Conservation (phyloP, 2,888 invertebrate genomes). For the Mylabris sibirica region DNA sequence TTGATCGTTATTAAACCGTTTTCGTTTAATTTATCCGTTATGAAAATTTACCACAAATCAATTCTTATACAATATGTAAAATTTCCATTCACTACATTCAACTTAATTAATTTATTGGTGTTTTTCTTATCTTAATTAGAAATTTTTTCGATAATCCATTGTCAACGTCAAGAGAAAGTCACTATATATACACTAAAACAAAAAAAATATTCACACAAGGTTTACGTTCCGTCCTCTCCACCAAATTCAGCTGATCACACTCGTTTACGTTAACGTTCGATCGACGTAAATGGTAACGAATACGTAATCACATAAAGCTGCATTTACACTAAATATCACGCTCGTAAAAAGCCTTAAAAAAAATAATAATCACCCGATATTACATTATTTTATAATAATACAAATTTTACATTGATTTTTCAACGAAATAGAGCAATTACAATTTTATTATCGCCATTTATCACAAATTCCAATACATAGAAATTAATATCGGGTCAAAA, state of each 20-base stretch:
- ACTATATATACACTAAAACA: conserved; percentile 13
- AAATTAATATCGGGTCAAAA: neutral
- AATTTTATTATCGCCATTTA: neutral
- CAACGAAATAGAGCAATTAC: neutral
- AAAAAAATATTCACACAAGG: neutral
- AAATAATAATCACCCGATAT: neutral
- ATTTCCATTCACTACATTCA: neutral
- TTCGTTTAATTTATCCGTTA: neutral
- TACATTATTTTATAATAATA: neutral
- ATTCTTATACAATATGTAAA: neutral
- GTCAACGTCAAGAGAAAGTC: conserved; percentile 43
- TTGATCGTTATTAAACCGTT: neutral
- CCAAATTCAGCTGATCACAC: conserved; percentile 4
- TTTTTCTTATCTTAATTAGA: neutral
- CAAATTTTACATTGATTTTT: neutral
- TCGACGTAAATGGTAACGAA: conserved; percentile 4
- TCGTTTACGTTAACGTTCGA: neutral
- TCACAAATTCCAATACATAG: neutral
- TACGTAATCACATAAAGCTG: neutral
- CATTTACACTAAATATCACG: neutral
- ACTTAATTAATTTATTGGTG: neutral
- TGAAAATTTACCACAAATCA: neutral
- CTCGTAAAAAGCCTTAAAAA: neutral
- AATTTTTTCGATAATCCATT: conserved; percentile 33
- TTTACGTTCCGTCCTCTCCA: conserved; percentile 7